These are phyloP conservation scores for Leucoma salicis DNA, from an alignment of 2,888 invertebrate species.

Conservation along the genomic window DNA sequence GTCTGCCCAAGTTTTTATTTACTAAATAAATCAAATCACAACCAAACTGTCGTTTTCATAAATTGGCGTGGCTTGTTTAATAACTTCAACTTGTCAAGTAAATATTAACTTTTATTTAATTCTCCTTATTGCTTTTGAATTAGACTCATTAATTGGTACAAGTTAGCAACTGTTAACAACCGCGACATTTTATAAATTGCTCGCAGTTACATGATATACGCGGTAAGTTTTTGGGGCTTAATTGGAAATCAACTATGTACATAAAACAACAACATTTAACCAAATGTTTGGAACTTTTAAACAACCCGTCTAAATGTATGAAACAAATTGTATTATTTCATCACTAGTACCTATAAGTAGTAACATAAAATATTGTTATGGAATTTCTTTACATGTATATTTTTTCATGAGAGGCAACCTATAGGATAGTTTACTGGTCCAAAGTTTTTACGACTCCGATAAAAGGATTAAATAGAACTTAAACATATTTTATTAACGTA, in stretches of 20 bases:
- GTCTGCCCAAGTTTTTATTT: constrained; percentile 25
- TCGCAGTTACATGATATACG: constrained; percentile 56
- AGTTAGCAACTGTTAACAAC: constrained; percentile 47
- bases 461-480: too few species aligned
- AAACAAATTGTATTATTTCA: constrained; percentile 37
- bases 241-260: constrained; percentile 62
- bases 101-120: constrained; percentile 45
- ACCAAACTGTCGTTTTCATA: constrained; percentile 30
- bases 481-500: too few species aligned
- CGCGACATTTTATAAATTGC: constrained; percentile 56
- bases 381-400: too few species aligned
- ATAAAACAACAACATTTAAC: constrained; percentile 47
- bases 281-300: constrained; percentile 16
- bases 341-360: too few species aligned
- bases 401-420: too few species aligned
- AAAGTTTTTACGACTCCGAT: too few species aligned
- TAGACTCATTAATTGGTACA: constrained; percentile 50
- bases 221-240: constrained; percentile 58
- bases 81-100: constrained; percentile 29
- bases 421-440: too few species aligned
- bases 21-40: constrained; percentile 31
- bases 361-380: too few species aligned
- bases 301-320: constrained; percentile 7
- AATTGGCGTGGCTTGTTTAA: constrained; percentile 26
- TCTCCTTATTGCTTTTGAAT: constrained; percentile 47